phyloP scores from a whole-genome alignment of 2,888 invertebrate genomes.

The Ornithoptera alexandrae region DNA sequence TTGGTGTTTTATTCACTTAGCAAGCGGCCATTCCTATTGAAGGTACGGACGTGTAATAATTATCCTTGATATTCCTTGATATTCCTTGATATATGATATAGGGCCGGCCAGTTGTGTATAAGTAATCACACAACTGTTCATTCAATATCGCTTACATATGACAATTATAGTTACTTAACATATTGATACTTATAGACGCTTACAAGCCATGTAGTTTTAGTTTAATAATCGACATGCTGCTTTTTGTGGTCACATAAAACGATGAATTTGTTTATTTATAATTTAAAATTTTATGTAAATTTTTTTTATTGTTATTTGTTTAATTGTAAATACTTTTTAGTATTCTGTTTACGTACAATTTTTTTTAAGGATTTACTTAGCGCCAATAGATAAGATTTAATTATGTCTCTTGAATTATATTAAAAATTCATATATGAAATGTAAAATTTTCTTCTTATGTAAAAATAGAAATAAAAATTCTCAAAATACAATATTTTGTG shows the following conservation, averaged over 20 bases:
- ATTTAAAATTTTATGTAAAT: conserved; percentile 61
- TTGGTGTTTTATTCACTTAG: neutral
- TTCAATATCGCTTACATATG: neutral
- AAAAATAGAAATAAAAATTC: conserved; percentile 70
- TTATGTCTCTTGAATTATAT: conserved; percentile 53
- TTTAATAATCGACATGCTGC: conserved; percentile 34
- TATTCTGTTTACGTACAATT: conserved; percentile 63
- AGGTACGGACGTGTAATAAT: neutral
- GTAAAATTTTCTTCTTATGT: conserved; percentile 68
- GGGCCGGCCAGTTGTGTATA: neutral
- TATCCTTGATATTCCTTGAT: too few species aligned
- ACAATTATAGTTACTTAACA: conserved; percentile 6
- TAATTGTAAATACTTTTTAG: conserved; percentile 61
- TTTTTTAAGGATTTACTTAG: conserved; percentile 56
- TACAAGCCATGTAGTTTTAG: conserved; percentile 43
- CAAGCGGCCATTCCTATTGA: neutral
- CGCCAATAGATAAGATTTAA: conserved; percentile 49
- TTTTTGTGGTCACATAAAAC: conserved; percentile 36
- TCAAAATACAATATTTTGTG: conserved; percentile 44
- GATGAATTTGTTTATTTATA: conserved; percentile 58
- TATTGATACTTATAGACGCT: conserved; percentile 30
- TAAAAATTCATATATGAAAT: conserved; percentile 61
- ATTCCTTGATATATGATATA: too few species aligned
- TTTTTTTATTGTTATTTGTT: conserved; percentile 61
- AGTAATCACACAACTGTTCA: neutral